A percentile compares a stretch with the other conserved stretches of the same genome.
These are phyloP conservation scores for Araneus ventricosus DNA, from an alignment of 1,140 invertebrate genomes.

Conservation along the genomic window DNA sequence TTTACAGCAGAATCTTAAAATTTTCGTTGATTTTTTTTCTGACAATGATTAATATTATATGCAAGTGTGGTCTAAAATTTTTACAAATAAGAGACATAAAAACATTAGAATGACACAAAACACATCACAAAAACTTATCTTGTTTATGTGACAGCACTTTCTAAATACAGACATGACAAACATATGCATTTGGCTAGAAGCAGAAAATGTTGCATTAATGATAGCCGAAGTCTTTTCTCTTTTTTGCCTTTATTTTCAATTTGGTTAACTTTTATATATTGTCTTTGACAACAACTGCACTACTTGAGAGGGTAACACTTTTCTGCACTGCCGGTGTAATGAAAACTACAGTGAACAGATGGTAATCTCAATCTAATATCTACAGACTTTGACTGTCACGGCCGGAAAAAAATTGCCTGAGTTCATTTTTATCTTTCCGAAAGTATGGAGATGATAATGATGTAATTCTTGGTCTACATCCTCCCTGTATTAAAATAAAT, in stretches of 20 bases:
- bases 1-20: not conserved
- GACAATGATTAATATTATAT: not conserved
- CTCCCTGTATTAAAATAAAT: slow-evolving; percentile 76
- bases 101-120: slow-evolving; percentile 61
- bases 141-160: slow-evolving; percentile 58
- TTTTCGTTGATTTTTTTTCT: slow-evolving; percentile 11
- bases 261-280: slow-evolving; percentile 25
- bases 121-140: slow-evolving; percentile 63
- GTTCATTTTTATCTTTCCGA: slow-evolving; percentile 55
- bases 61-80: slow-evolving; percentile 10
- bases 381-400: slow-evolving; percentile 70
- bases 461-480: slow-evolving; percentile 75
- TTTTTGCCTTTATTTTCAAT: not conserved
- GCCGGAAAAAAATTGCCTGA: slow-evolving; percentile 73
- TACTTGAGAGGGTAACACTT: slow-evolving; percentile 50
- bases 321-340: slow-evolving; percentile 54
- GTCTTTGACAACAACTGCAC: slow-evolving; percentile 53
- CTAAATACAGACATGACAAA: slow-evolving; percentile 70
- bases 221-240: not conserved
- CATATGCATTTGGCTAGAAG: slow-evolving; percentile 67
- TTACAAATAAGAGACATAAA: slow-evolving; percentile 59
- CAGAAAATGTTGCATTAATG: slow-evolving; percentile 66
- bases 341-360: slow-evolving; percentile 59
- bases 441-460: slow-evolving; percentile 71
- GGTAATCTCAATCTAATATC: slow-evolving; percentile 59